Percentiles rank a stretch among this genome's conserved stretches.
Conservation (phyloP, 1,140 invertebrate species). For the Procambarus virginalis region DNA sequence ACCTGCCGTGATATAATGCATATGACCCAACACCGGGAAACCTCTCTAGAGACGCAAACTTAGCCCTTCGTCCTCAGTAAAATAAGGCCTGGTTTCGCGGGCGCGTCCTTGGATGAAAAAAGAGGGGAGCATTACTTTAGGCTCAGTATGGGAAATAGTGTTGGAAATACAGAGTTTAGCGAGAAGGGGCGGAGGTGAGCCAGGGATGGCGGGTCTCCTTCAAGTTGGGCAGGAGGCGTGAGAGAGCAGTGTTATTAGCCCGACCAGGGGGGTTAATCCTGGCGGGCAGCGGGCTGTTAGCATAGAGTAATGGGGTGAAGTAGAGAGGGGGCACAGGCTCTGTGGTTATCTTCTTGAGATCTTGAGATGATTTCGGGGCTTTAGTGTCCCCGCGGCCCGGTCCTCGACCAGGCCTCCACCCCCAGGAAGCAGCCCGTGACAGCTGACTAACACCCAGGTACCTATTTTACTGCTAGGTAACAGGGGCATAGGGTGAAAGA, state of each 20-base stretch:
- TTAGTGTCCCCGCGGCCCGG: too few relatives aligned
- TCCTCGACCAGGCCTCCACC: too few relatives aligned
- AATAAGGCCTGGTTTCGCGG: neutral
- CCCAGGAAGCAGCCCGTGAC: too few relatives aligned
- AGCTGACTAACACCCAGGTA: too few relatives aligned
- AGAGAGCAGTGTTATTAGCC: constrained; percentile 25
- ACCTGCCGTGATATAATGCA: neutral
- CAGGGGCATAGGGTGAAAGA: too few relatives aligned
- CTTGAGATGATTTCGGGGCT: too few relatives aligned
- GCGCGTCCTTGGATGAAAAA: neutral
- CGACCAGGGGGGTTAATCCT: constrained; percentile 24
- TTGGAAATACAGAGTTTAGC: neutral
- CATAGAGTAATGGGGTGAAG: constrained; percentile 37
- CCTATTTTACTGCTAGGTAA: too few relatives aligned
- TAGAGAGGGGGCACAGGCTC: neutral
- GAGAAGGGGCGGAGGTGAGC: neutral
- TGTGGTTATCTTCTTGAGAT: too few relatives aligned
- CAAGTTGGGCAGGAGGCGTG: constrained; percentile 15
- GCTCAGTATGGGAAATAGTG: neutral
- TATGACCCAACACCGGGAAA: neutral
- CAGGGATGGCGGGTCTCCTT: neutral
- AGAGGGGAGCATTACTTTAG: neutral
- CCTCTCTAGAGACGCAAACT: neutral
- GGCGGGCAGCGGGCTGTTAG: constrained; percentile 36
- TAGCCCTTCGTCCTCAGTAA: neutral